Evolutionary conservation across 2,888 invertebrate genomes (phyloP).

Genomic region (Sphaerophoria taeniata): DNA sequence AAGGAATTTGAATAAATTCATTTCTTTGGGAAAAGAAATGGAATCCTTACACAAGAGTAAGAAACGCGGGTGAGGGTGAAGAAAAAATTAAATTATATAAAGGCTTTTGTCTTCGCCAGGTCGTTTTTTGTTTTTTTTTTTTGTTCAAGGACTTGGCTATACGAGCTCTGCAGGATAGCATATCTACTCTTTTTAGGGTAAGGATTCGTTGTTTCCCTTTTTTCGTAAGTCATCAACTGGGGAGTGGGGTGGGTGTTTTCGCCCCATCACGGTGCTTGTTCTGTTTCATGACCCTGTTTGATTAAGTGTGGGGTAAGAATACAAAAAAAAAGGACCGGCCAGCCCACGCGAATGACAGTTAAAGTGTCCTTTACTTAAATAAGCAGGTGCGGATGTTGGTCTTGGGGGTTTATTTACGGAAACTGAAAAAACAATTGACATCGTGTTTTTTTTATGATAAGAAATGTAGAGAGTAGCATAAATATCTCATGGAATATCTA

Average conservation of each 20-base stretch:
- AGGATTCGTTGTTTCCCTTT: constrained; percentile 62
- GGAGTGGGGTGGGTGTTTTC: constrained; percentile 25
- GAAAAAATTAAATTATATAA: constrained; percentile 80
- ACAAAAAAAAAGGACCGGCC: constrained; percentile 21
- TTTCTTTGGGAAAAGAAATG: constrained; percentile 67
- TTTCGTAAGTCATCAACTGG: constrained; percentile 55
- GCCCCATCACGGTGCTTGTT: constrained; percentile 19
- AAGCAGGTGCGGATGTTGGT: neutral
- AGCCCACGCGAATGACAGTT: constrained; percentile 58
- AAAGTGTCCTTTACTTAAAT: constrained; percentile 38
- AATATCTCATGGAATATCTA: too few relatives aligned
- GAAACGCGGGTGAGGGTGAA: constrained; percentile 50
- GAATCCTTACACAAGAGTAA: constrained; percentile 55
- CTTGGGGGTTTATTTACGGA: neutral
- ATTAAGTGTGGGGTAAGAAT: constrained; percentile 51
- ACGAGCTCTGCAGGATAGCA: constrained; percentile 24
- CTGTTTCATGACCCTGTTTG: constrained; percentile 35
- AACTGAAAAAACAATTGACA: too few relatives aligned
- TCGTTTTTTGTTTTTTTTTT: too few relatives aligned
- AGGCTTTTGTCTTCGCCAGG: constrained; percentile 77
- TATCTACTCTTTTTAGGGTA: constrained; percentile 58
- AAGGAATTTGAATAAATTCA: constrained; percentile 73
- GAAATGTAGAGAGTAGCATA: too few relatives aligned
- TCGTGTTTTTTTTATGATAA: too few relatives aligned
- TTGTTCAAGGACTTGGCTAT: constrained; percentile 65